These are phyloP conservation scores for Leptodirus hochenwartii DNA, from an alignment of 2,888 invertebrate species.

Conservation along the genomic window DNA sequence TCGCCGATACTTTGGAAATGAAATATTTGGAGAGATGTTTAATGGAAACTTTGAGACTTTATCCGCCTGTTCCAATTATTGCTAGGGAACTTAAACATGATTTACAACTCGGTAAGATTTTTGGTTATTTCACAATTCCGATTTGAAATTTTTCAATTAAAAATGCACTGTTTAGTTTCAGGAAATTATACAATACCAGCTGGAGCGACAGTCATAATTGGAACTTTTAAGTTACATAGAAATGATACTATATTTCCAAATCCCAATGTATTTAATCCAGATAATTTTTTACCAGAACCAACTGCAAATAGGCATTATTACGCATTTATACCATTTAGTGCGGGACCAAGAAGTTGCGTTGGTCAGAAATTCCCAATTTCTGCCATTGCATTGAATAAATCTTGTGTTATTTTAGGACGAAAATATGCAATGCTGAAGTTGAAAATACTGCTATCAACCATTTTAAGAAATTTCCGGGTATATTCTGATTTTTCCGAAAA, in stretches of 20 bases:
- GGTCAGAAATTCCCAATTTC: slow-evolving; percentile 27
- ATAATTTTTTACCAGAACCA: slow-evolving; percentile 61
- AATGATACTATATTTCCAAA: slow-evolving; percentile 45
- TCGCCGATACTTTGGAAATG: slow-evolving; percentile 62
- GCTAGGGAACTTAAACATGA: slow-evolving; percentile 53
- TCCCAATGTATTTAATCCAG: slow-evolving; percentile 55
- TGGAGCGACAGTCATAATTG: slow-evolving; percentile 49
- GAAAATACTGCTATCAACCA: slow-evolving; percentile 52
- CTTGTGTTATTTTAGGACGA: slow-evolving; percentile 32
- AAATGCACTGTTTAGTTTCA: slow-evolving; percentile 5
- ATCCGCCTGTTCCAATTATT: slow-evolving; percentile 64
- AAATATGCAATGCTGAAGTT: slow-evolving; percentile 67
- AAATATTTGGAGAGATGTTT: slow-evolving; percentile 66
- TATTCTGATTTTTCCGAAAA: slow-evolving; percentile 42
- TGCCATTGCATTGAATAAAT: background rate
- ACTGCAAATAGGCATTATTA: slow-evolving; percentile 60
- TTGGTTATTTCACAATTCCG: slow-evolving; percentile 14
- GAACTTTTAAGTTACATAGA: slow-evolving; percentile 49
- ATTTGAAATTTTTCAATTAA: background rate
- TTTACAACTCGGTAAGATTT: slow-evolving; percentile 38
- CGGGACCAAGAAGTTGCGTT: slow-evolving; percentile 64
- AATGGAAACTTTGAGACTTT: slow-evolving; percentile 57
- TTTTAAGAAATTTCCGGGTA: slow-evolving; percentile 47
- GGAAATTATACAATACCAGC: slow-evolving; percentile 42
- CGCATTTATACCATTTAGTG: slow-evolving; percentile 63